phyloP scores from a whole-genome alignment of 1,140 invertebrate genomes.

The Drosophila tani region DNA sequence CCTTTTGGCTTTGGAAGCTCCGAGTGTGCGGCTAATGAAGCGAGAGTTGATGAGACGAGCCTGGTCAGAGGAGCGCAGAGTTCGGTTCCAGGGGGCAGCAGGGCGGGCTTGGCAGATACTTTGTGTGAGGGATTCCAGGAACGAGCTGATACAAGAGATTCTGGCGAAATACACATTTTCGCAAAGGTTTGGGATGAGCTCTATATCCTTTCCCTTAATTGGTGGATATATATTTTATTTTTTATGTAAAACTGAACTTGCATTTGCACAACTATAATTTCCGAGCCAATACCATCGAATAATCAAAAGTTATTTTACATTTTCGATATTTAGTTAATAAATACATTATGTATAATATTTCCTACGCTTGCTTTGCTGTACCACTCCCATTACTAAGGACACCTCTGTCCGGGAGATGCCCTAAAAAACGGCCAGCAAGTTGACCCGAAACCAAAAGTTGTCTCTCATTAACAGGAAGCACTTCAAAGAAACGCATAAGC shows the following conservation, averaged over 20 bases:
- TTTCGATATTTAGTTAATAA: too few relatives aligned
- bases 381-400: background rate
- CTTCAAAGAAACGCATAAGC: conserved; percentile 50
- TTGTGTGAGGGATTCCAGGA: background rate
- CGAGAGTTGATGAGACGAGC: conserved; percentile 64
- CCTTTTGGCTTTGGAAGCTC: conserved; percentile 77
- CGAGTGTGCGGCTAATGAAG: conserved; percentile 74
- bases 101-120: conserved; percentile 9
- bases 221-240: too few relatives aligned
- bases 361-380: background rate
- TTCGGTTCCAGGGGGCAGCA: background rate
- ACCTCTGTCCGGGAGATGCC: background rate
- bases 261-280: too few relatives aligned
- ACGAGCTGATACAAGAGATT: background rate
- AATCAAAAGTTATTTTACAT: too few relatives aligned
- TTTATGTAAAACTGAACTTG: too few relatives aligned
- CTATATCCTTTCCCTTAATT: background rate
- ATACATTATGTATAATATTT: background rate
- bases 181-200: background rate
- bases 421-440: conserved; percentile 35
- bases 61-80: conserved; percentile 32
- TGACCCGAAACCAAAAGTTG: conserved; percentile 17
- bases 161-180: background rate
- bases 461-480: conserved; percentile 64
- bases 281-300: too few relatives aligned